phyloP scores from a whole-genome alignment of 2,797 vertebrate species.

The Eospalax fontanierii region DNA sequence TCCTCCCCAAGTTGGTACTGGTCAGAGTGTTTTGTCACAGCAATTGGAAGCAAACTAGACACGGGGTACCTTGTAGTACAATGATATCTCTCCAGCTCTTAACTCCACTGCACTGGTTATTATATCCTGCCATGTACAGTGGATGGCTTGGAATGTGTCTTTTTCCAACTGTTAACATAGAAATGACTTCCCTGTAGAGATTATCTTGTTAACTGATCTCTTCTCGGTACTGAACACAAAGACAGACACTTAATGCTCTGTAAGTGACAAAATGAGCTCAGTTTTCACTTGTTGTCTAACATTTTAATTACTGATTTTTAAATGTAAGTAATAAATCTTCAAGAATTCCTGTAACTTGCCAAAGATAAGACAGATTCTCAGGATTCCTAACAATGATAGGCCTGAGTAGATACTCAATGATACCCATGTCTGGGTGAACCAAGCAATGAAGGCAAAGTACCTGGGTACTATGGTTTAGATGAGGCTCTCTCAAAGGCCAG shows the following conservation, averaged over 20 bases:
- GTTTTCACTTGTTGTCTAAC: slow-evolving; percentile 50
- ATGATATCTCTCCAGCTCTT: neutral
- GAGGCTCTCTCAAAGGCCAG: neutral
- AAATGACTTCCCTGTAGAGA: slow-evolving; percentile 4
- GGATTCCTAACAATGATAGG: neutral
- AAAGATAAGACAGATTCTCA: slow-evolving; percentile 32
- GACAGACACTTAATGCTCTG: neutral
- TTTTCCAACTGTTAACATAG: neutral
- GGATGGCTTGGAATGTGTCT: slow-evolving; percentile 40
- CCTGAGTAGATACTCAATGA: neutral
- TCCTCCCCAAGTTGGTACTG: too few species aligned
- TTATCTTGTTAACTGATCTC: slow-evolving; percentile 13
- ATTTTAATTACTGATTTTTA: neutral
- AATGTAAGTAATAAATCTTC: neutral
- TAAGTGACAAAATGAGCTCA: slow-evolving; percentile 20
- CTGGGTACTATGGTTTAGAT: neutral
- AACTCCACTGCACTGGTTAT: neutral
- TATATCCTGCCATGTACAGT: neutral
- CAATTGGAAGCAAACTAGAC: too few species aligned
- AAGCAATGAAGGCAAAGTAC: neutral
- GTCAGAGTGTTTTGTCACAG: too few species aligned
- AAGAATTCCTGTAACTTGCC: slow-evolving; percentile 44
- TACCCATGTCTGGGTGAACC: neutral
- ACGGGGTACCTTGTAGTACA: neutral
- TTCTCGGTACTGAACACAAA: neutral